phyloP scores from a whole-genome alignment of 2,113 vertebrate genomes.

The Oceanodroma tethys region DNA sequence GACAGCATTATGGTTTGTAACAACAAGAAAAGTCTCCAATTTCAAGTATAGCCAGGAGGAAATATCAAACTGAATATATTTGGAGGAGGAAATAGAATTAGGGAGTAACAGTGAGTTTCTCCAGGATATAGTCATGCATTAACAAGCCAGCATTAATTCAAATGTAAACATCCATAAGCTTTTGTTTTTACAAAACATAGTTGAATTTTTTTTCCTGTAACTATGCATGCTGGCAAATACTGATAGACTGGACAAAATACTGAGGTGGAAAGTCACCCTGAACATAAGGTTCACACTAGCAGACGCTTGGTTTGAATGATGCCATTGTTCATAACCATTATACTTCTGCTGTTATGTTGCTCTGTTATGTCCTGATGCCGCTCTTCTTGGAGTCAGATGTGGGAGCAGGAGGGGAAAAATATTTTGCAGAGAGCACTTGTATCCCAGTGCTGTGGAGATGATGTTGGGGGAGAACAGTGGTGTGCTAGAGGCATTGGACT shows the following conservation, averaged over 20 bases:
- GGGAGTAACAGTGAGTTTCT: conserved; percentile 30
- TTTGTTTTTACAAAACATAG: conserved; percentile 21
- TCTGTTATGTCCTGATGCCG: neutral
- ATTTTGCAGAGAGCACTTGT: neutral
- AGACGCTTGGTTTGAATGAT: neutral
- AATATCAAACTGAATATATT: conserved; percentile 30
- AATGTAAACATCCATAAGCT: conserved; percentile 36
- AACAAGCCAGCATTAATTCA: conserved; percentile 34
- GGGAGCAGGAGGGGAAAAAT: neutral
- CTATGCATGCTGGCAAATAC: neutral
- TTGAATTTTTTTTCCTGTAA: neutral
- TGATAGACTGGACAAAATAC: neutral
- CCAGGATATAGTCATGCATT: conserved; percentile 17
- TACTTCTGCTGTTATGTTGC: neutral
- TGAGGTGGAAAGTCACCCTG: neutral
- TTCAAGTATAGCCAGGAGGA: conserved; percentile 33
- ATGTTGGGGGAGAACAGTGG: neutral
- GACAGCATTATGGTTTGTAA: conserved; percentile 2
- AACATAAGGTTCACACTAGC: neutral
- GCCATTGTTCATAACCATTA: neutral
- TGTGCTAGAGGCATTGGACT: neutral
- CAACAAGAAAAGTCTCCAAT: conserved; percentile 30
- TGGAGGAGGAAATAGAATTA: conserved; percentile 49
- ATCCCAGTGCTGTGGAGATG: neutral
- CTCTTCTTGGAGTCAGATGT: neutral